Percentiles rank a stretch among this genome's conserved stretches.
Conservation (phyloP, 2,113 vertebrate genomes). For the Leucoraja erinaceus region DNA sequence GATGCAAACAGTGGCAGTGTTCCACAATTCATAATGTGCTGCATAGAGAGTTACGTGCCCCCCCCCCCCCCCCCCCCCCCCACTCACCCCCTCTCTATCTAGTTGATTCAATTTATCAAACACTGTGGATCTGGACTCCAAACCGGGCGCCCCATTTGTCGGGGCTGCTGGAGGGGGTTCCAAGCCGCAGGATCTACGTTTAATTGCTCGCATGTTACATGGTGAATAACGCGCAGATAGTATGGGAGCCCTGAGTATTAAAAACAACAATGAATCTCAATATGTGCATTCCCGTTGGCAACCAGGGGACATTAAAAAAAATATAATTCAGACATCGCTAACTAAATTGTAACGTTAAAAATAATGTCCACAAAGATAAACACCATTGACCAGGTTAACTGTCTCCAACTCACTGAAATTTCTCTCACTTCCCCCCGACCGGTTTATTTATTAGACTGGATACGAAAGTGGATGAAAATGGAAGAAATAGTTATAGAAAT, state of each 20-base stretch:
- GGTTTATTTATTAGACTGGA: not conserved
- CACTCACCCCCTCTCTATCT: too few relatives aligned
- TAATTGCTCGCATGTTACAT: not conserved
- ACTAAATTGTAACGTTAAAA: not conserved
- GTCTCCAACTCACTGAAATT: not conserved
- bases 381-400: not conserved
- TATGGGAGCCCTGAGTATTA: not conserved
- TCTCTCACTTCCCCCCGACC: too few relatives aligned
- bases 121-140: not conserved
- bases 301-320: too few relatives aligned
- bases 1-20: not conserved
- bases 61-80: too few relatives aligned
- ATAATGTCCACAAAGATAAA: not conserved
- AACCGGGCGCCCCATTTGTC: not conserved
- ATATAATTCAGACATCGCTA: too few relatives aligned
- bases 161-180: not conserved
- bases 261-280: not conserved
- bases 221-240: not conserved
- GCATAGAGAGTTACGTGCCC: not conserved
- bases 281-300: not conserved
- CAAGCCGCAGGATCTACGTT: not conserved
- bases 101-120: slow-evolving; percentile 7
- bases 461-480: not conserved
- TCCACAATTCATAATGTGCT: not conserved
- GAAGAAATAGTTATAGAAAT: too few relatives aligned